Evolutionary conservation across 2,888 invertebrate genomes (phyloP), one percentile per base, ranked within the genome.

Genomic region (Leucania comma): DNA sequence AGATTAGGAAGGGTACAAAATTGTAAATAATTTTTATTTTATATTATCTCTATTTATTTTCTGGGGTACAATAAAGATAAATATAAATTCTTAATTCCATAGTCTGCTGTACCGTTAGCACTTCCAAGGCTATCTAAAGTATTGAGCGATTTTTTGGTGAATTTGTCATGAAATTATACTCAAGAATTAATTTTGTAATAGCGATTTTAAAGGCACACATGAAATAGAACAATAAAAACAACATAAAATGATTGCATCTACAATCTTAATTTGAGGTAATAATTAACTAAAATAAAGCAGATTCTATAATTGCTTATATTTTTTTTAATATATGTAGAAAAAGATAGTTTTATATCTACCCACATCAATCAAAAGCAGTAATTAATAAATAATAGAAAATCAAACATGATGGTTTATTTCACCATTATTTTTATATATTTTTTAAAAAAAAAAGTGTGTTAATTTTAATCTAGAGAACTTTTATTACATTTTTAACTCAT

Each of bases 221-320:
- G 35, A 10, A 62, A 48, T 35, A 35, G 26, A 59, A 53, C 17
- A 50, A 63, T 20, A 24, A 32, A 56, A 50, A 48, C 0, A 66
- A 68, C 51, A 26, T 24, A 46, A 29, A 56, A 70, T 57, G 64
- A 82, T 71, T 69, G 65, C 59, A 58, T 66, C 42, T 50, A 80
- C 66, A 69, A 80, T 75, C 71, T 64, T 67, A 72, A 72, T 61
- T 62, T 67, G 72, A 81, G 67, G 79, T 79, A 81, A 65, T 56
- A 53, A 62, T 61, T 6, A 71, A 75, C 64, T 66, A 63, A 80
- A 68, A 75, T 20, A 71, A 75, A 59, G 65, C 72, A 81, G 79
- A 83, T 83, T 77, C 81, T 64, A 81, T 83, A 83, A 83, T 65
- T 81, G 81, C 64, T 68, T 38, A 61, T 2, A 54, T 51, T 20